These are phyloP conservation scores for Neogale vison DNA, from an alignment of 2,113 vertebrate genomes.

Conservation along the genomic window DNA sequence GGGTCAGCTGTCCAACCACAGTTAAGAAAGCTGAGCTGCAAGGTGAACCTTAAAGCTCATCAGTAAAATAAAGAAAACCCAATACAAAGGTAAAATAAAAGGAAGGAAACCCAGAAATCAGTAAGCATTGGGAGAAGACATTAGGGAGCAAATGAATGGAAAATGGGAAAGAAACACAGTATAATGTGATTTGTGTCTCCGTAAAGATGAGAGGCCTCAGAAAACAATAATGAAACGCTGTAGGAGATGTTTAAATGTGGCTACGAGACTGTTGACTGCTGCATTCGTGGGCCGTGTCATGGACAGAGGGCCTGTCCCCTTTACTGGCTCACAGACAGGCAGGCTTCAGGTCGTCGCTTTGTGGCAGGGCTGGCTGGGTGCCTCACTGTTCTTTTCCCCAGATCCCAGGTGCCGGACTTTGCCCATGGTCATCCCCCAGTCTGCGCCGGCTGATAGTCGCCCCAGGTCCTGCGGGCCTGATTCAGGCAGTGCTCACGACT, in stretches of 20 bases:
- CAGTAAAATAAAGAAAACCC: background rate
- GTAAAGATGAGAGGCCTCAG: background rate
- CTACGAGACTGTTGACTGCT: background rate
- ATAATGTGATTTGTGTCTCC: background rate
- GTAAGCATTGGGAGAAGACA: background rate
- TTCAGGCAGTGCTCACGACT: background rate
- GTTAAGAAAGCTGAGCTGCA: background rate
- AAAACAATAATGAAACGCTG: background rate
- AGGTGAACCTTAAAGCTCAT: background rate
- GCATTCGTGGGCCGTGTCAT: background rate
- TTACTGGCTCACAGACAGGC: background rate
- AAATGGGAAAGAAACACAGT: background rate
- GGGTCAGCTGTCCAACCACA: background rate
- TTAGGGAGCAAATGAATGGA: background rate
- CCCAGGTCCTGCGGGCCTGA: background rate
- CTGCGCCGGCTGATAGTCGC: background rate
- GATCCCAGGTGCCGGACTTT: background rate
- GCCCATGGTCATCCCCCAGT: too few relatives aligned
- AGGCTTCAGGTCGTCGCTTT: fast-evolving
- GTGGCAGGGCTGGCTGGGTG: background rate
- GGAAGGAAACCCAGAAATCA: background rate
- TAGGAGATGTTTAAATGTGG: background rate
- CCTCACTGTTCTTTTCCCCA: background rate
- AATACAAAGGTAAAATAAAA: background rate
- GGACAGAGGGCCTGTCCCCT: background rate